Percentiles rank a stretch among this genome's conserved stretches.
Conservation (phyloP, 1,140 invertebrate species). For the Lethrus apterus region DNA sequence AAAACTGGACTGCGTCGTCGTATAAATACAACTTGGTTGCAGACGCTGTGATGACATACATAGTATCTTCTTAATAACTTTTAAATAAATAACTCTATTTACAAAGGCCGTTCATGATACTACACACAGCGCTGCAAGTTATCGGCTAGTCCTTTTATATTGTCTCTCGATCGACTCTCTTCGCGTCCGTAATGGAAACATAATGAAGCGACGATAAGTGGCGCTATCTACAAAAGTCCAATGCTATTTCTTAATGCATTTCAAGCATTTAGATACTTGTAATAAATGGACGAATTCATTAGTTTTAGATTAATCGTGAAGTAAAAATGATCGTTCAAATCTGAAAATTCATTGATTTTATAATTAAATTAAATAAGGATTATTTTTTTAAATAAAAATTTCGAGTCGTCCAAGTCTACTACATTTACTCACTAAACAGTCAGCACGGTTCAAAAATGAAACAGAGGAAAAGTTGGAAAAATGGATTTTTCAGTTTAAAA, state of each 20-base stretch:
- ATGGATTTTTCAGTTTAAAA: no score
- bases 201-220: conserved; percentile 13
- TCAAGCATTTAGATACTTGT: conserved; percentile 12
- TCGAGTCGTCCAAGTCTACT: no score
- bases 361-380: no score
- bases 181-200: conserved; percentile 18
- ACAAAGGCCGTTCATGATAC: neutral
- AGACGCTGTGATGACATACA: conserved; percentile 4
- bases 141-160: conserved; percentile 15
- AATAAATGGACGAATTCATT: conserved; percentile 11
- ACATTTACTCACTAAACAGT: no score
- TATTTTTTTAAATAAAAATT: no score
- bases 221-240: no score
- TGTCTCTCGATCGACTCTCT: conserved; percentile 13
- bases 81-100: conserved; percentile 5
- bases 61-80: neutral
- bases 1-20: neutral
- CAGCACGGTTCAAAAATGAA: no score
- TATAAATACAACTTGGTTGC: conserved; percentile 5
- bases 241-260: conserved; percentile 12
- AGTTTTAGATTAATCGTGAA: conserved; percentile 13
- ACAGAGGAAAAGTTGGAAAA: no score
- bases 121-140: neutral
- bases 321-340: no score
- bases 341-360: no score